phyloP scores from a whole-genome alignment of 1,140 invertebrate genomes.

The Lasioglossum albipes region DNA sequence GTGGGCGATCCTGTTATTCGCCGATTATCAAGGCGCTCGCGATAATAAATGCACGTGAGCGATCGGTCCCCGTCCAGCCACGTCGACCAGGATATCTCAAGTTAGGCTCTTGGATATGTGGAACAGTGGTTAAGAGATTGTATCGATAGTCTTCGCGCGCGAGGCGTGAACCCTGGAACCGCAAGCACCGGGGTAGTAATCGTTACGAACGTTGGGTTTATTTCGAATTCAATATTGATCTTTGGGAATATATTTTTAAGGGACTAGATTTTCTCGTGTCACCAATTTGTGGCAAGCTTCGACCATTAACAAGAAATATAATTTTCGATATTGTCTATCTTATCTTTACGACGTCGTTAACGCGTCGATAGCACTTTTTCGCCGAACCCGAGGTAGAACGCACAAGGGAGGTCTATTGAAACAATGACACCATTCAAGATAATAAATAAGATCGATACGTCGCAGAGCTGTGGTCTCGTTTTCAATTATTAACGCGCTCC shows the following conservation, averaged over 20 bases:
- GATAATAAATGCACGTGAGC: constrained; percentile 49
- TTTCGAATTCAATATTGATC: no score
- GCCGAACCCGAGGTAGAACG: background rate
- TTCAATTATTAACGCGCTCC: no score
- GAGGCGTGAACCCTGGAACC: constrained; percentile 37
- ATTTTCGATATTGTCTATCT: background rate
- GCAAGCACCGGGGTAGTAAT: constrained; percentile 5
- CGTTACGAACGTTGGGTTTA: background rate
- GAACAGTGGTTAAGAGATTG: constrained; percentile 46
- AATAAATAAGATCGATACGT: background rate
- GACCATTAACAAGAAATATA: background rate
- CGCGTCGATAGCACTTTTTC: background rate
- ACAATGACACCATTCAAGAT: background rate
- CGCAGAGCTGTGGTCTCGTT: no score
- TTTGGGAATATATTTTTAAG: no score
- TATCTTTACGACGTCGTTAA: background rate
- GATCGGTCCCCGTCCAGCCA: constrained; percentile 23
- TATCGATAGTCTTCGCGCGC: constrained; percentile 32
- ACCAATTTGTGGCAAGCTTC: background rate
- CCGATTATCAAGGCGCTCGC: constrained; percentile 39
- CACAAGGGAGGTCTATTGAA: background rate
- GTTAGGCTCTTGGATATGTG: constrained; percentile 46
- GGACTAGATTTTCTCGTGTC: no score
- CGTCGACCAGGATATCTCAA: constrained; percentile 48
- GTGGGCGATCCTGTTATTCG: constrained; percentile 50